Evolutionary conservation across 2,797 vertebrate species (phyloP).

Genomic region (Diglossa cyanea): DNA sequence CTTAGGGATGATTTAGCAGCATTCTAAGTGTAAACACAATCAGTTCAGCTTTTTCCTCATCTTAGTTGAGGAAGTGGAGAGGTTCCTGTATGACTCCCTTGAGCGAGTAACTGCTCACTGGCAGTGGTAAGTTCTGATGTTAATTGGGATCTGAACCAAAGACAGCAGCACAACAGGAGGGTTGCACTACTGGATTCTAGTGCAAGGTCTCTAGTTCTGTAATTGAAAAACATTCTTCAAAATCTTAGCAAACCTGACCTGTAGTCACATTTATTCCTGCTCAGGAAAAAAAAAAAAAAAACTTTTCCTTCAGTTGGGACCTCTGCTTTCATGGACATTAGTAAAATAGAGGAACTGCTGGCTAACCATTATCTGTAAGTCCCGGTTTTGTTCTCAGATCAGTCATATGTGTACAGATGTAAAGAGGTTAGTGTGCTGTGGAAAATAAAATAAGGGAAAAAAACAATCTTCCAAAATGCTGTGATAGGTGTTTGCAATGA

Average conservation of each 20-base stretch:
- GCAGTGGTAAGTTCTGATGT: not conserved
- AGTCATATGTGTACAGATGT: not conserved
- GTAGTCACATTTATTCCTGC: not conserved
- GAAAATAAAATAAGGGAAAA: not conserved
- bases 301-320: not conserved
- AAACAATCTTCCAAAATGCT: not conserved
- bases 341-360: not conserved
- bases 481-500: not conserved
- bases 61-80: not conserved
- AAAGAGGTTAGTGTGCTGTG: not conserved
- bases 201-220: not conserved
- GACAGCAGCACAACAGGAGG: not conserved
- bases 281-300: not conserved
- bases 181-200: not conserved
- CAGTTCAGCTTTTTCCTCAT: not conserved
- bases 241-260: not conserved
- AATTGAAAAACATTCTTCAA: not conserved
- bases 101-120: rapidly evolving
- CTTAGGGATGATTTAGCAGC: not conserved
- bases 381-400: not conserved
- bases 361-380: not conserved
- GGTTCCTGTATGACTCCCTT: not conserved
- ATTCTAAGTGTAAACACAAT: not conserved
- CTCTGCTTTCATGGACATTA: not conserved
- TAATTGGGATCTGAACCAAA: not conserved